Evolutionary conservation across 2,797 vertebrate species (phyloP), one percentile per base, ranked within the genome.

Genomic region (Gymnoscopelus microlampas): DNA sequence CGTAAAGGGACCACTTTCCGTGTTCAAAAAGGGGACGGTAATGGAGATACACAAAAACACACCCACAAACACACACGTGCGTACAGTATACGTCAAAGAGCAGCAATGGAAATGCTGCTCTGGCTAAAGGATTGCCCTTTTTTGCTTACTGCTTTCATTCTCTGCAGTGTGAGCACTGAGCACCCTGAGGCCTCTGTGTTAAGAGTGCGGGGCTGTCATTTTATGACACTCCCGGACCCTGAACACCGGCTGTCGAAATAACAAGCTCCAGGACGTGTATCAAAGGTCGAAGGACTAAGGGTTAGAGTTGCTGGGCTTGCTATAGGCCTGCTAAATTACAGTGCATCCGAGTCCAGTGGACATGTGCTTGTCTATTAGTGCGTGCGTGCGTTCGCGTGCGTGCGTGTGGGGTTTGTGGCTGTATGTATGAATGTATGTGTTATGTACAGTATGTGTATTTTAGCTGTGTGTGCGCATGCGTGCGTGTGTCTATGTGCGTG

Each of bases 241-340:
- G 65, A 58, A 76, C 9, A 39, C 67, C 44, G 39, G 53, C 78
- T 75, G 84, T 80, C 79, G 75, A 68, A 73, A 78, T 85, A 83
- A 89, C 80, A 87, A 87, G 85, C 72, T 74, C 4, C n/a, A 76
- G 75, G 72, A 82, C 79, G 85, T 79, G 68, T 57, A 60, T 67
- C 69, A 84, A 87, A 85, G 81, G 82, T 79, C 32, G 23, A 68
- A 65, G 60, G 62, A 66, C 73, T 62, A 51, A 19, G 74, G 71
- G 66, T 58, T 63, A 79, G 74, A 71, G 71, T 74, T 71, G 71
- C 78, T 64, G 60, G 62, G 39, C 39, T 44, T 44, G 39, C 39
- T 44, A 2, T 29, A 71, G 68, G 67, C 66, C 62, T 51, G 57
- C 80, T 80, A 78, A 85, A 87, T 87, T 78, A 83, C 79, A 82